Conservation (phyloP, 2,113 vertebrate species). For the Alectura lathami region DNA sequence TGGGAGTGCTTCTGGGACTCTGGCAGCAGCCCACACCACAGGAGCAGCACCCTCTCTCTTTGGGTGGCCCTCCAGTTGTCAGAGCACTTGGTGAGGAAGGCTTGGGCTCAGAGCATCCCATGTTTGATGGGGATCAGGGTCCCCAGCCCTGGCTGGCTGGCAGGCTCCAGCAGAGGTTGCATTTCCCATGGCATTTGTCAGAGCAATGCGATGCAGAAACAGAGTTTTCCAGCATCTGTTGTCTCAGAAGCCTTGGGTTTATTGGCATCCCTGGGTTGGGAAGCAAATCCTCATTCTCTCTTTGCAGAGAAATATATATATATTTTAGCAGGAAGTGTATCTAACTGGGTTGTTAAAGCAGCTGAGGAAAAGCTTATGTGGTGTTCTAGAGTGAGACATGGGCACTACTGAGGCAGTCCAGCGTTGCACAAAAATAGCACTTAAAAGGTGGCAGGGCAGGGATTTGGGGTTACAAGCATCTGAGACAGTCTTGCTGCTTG, state of each 20-base stretch:
- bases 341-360: neutral
- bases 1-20: neutral
- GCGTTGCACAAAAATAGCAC: neutral
- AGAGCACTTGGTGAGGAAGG: neutral
- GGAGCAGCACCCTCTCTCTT: neutral
- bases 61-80: neutral
- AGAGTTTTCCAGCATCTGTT: neutral
- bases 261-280: neutral
- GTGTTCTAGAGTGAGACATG: neutral
- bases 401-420: neutral
- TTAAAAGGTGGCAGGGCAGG: neutral
- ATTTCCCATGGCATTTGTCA: neutral
- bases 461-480: neutral
- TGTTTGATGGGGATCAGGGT: neutral
- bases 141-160: neutral
- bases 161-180: neutral
- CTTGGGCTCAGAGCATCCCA: neutral
- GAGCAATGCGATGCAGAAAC: accelerated
- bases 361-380: accelerated
- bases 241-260: neutral
- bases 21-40: neutral
- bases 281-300: neutral
- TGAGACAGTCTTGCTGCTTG: neutral
- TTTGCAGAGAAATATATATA: neutral
- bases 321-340: too few species aligned